Evolutionary conservation across 2,113 vertebrate species (phyloP), one percentile per base, ranked within the genome.

Genomic region (Sceloporus undulatus): DNA sequence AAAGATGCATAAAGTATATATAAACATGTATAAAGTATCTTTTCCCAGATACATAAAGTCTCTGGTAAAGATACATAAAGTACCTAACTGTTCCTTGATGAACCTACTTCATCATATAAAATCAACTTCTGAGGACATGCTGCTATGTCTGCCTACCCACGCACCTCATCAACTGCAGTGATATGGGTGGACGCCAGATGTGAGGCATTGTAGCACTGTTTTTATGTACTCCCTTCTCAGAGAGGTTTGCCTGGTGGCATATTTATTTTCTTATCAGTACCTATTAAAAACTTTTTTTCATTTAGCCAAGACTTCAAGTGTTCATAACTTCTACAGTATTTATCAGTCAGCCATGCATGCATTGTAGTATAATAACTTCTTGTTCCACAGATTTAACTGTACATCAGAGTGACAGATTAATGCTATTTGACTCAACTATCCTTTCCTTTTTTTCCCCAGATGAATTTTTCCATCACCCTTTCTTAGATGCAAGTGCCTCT

Each of bases 381-480:
- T 68, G 65, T 68, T 23, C 10, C 23, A 68, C 21, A 68, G 21
- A 19, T 68, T 68, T 13, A 68, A 9, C 65, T 68, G 65, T 59
- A 13, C 56, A 3, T 59, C 56, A 59, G 23, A 68, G 65, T 19
- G 65, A 68, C 65, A 68, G 23, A 34, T 16, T 6, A 5, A 14
- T 68, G 38, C 21, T 48, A 18, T 82, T 19, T 68, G 13, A 25
- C 27, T 42, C 62, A 42, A 2, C 38, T 2, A 40, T n/a, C 13
- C n/a, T 18, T 18, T 1, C 74, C 19, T 75, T 40, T 62, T 21
- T 19, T 77, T 48, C 8, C 6, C 11, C 96, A 99, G 99, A 98
- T 92, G 97, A 98, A 81, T 99, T 99, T 96, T 99, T 99, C 94
- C 97, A 97, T 77, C 98, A 99, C 94, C 97, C 99, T 0, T 99